A percentile compares a stretch with the other conserved stretches of the same genome.
These are phyloP conservation scores for Scarus forsteni DNA, from an alignment of 2,797 vertebrate species.

Conservation along the genomic window DNA sequence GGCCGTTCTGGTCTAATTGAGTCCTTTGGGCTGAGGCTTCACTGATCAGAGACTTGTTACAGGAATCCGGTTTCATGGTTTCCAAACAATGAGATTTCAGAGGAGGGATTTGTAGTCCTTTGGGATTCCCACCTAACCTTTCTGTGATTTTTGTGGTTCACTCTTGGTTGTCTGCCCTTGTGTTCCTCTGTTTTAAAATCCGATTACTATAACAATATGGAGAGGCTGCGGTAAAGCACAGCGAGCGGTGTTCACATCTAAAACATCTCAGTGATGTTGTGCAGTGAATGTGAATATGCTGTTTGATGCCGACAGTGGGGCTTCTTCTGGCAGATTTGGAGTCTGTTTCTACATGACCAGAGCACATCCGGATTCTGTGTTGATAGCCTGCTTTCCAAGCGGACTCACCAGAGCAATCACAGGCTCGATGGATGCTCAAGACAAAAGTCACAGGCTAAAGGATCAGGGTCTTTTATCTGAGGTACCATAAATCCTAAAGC, in stretches of 20 bases:
- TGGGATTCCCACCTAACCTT: slow-evolving; percentile 79
- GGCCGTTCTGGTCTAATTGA: slow-evolving; percentile 86
- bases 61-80: slow-evolving; percentile 87
- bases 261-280: slow-evolving; percentile 34
- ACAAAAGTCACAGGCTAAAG: slow-evolving; percentile 16
- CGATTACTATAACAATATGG: slow-evolving; percentile 78
- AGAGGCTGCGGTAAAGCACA: slow-evolving; percentile 62
- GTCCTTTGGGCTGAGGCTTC: slow-evolving; percentile 84
- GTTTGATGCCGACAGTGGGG: slow-evolving; percentile 36
- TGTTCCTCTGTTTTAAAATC: slow-evolving; percentile 80
- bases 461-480: slow-evolving; percentile 37
- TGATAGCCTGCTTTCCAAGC: slow-evolving; percentile 32
- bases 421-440: slow-evolving; percentile 10
- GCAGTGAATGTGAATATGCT: slow-evolving; percentile 11
- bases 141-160: slow-evolving; percentile 73
- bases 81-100: slow-evolving; percentile 88
- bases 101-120: slow-evolving; percentile 85
- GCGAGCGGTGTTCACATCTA: slow-evolving; percentile 39
- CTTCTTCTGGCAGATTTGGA: slow-evolving; percentile 22
- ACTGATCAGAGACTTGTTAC: slow-evolving; percentile 89
- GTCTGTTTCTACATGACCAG: slow-evolving; percentile 21
- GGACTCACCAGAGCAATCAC: slow-evolving; percentile 40
- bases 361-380: slow-evolving; percentile 30
- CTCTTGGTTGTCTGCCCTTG: slow-evolving; percentile 71
- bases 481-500: slow-evolving; percentile 19